Evolutionary conservation across 2,797 vertebrate genomes (phyloP), one percentile per base, ranked within the genome.

Genomic region (Lagorchestes hirsutus): DNA sequence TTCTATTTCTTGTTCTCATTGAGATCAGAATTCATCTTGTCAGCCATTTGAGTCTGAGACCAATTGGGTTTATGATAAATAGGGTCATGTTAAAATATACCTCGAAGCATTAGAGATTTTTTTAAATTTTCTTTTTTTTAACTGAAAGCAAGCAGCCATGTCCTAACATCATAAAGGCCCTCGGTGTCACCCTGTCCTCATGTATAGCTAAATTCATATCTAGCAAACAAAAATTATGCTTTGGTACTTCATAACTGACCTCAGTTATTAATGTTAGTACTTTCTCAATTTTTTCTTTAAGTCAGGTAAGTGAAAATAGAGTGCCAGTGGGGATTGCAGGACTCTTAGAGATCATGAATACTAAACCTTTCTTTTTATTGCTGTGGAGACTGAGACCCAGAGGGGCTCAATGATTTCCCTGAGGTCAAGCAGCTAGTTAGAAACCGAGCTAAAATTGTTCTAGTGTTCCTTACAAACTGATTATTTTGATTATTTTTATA

Each of bases 251-350:
- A 93, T 82, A 82, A 82, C 29, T 92, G 27, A 2, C 18, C n/a
- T 82, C 90, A 52, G 40, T 82, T 82, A 82, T 46, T 40, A 54
- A 4, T 90, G 94, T 92, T 22, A 91, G 4, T 95, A 93, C 4
- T 50, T 50, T 91, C 18, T 67, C 91, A 91, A 90, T 95, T 91
- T 31, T 54, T 96, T 94, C 55, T 74, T n/a, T 91, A 54, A 82
- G n/a, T 58, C 50, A 34, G 9, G 27, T 40, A 92, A 29, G 92
- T 92, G 29, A 58, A 82, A 22, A 82, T 46, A 27, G 74, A 82
- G 40, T 82, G 8, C 74, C 8, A 82, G 40, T 46, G 40, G 74
- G 40, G 40, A 46, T 11, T 24, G 74, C 18, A 46, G 22, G n/a
- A 46, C 40, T 11, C 40, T 82, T 46, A 82, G 40, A 82, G 74